These are phyloP conservation scores for Agrotis ipsilon DNA, from an alignment of 2,888 invertebrate genomes.

Conservation along the genomic window DNA sequence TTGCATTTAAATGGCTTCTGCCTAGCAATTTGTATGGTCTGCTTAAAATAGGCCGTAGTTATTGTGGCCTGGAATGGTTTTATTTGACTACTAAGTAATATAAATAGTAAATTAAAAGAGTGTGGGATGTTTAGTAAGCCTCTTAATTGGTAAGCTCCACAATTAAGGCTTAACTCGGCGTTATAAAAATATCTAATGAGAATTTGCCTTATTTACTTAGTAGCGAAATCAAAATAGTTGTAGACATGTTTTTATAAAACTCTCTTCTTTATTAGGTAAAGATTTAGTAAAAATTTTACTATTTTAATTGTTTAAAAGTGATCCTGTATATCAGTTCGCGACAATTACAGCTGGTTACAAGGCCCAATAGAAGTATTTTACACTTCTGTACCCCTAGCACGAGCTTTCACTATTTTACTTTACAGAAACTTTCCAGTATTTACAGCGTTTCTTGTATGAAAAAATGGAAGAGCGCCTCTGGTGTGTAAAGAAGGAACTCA, in stretches of 20 bases:
- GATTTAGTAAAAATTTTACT: not conserved
- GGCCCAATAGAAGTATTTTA: not conserved
- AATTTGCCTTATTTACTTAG: too few species aligned
- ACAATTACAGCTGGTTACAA: not conserved
- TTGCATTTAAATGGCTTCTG: constrained; percentile 24
- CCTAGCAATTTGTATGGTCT: constrained; percentile 20
- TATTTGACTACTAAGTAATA: not conserved
- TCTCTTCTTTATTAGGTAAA: not conserved
- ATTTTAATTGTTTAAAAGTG: not conserved
- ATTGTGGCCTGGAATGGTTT: constrained; percentile 18
- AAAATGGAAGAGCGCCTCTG: too few species aligned
- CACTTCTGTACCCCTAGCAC: too few species aligned
- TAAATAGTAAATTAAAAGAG: constrained; percentile 5
- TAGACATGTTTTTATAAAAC: not conserved
- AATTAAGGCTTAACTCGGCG: not conserved
- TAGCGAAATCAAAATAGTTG: too few species aligned
- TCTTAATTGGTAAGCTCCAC: not conserved
- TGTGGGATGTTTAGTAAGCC: not conserved
- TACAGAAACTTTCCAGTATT: too few species aligned
- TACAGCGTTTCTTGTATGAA: too few species aligned
- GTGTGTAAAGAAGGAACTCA: too few species aligned
- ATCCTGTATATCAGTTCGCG: not conserved
- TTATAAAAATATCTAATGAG: not conserved
- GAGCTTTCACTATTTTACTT: too few species aligned
- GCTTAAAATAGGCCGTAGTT: constrained; percentile 16